A percentile compares a stretch with the other conserved stretches of the same genome.
phyloP scores from a whole-genome alignment of 2,113 vertebrate genomes.

The Alethe diademata region DNA sequence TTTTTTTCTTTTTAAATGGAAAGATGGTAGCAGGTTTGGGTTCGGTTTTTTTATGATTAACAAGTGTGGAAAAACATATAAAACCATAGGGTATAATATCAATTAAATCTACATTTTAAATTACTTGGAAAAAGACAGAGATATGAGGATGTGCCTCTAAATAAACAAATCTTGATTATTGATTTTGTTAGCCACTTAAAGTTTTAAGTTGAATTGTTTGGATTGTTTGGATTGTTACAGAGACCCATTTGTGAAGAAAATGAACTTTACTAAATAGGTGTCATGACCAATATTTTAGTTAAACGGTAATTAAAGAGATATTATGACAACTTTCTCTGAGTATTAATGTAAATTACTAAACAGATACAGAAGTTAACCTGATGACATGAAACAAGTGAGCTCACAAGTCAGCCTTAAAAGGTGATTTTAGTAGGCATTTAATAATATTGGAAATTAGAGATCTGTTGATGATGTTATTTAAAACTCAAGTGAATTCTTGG shows the following conservation, averaged over 20 bases:
- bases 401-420: neutral
- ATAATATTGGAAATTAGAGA: neutral
- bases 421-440: neutral
- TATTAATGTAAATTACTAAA: neutral
- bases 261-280: neutral
- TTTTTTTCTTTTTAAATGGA: neutral
- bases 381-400: neutral
- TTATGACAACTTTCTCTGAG: neutral
- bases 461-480: neutral
- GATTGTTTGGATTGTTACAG: neutral
- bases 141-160: neutral
- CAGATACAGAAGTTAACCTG: neutral
- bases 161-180: neutral
- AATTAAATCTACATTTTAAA: neutral
- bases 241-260: neutral
- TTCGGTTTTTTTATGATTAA: accelerated
- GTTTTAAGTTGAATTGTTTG: neutral
- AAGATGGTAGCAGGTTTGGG: neutral
- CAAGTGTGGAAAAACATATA: neutral
- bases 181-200: neutral
- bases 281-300: neutral
- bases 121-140: neutral
- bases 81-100: neutral
- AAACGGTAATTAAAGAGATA: neutral
- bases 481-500: neutral